phyloP scores from a whole-genome alignment of 2,888 invertebrate genomes.

The Drosophila subquinaria region DNA sequence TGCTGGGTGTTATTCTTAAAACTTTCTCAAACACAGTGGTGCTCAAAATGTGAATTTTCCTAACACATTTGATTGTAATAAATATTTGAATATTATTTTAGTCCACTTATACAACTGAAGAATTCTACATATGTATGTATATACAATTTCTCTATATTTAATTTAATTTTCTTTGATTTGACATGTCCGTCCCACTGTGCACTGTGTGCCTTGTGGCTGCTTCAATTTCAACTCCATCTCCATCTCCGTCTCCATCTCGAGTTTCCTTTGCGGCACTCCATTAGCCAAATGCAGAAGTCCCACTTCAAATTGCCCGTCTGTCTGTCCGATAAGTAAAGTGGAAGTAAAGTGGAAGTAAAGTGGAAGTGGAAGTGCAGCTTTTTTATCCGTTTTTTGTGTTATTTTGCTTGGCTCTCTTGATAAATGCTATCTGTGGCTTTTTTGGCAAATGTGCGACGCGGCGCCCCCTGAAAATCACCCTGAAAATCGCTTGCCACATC shows the following conservation, averaged over 20 bases:
- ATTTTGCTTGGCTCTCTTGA: constrained; percentile 32
- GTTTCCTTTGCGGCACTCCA: constrained; percentile 62
- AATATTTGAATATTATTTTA: no score
- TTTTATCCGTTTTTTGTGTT: background rate
- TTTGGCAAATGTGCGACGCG: constrained; percentile 66
- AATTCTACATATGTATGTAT: background rate
- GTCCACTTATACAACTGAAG: background rate
- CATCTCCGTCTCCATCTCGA: constrained; percentile 24
- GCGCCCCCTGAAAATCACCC: constrained; percentile 54
- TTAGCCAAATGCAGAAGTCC: constrained; percentile 67
- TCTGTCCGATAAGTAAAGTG: constrained; percentile 64
- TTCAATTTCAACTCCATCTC: constrained; percentile 35
- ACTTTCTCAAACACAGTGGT: no score
- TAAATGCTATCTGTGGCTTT: constrained; percentile 65
- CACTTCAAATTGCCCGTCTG: constrained; percentile 21
- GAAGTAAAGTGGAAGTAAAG: constrained; percentile 57
- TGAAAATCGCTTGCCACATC: constrained; percentile 33
- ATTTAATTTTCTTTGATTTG: background rate
- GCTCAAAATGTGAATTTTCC: no score
- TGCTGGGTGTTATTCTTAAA: no score
- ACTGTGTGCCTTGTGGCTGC: constrained; percentile 3
- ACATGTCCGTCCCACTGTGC: constrained; percentile 26
- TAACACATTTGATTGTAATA: no score
- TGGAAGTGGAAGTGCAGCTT: constrained; percentile 14
- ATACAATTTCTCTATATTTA: background rate